Conservation (phyloP, 2,797 vertebrate genomes). For the Enteromius thamalakanensis region DNA sequence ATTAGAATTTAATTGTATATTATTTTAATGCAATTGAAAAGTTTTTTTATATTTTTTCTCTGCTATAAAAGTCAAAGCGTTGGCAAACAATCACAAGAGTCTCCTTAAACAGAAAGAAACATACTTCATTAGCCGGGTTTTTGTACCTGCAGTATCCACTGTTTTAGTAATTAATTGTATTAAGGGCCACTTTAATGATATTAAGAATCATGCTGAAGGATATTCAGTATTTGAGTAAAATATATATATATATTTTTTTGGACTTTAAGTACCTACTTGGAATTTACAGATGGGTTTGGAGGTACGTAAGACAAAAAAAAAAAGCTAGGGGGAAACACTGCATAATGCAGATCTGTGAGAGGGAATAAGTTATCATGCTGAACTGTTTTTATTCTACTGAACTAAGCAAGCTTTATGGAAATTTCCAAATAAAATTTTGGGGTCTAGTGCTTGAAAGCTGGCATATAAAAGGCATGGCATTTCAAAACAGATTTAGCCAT, state of each 20-base stretch:
- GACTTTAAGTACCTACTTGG: neutral
- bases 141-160: neutral
- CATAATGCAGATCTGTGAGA: neutral
- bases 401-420: neutral
- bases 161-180: neutral
- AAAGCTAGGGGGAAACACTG: neutral
- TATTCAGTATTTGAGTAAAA: conserved; percentile 1
- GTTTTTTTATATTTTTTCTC: neutral
- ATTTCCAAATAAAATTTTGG: neutral
- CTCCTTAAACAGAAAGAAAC: neutral
- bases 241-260: neutral
- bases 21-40: neutral
- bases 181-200: neutral
- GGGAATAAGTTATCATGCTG: conserved; percentile 4
- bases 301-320: conserved; percentile 1
- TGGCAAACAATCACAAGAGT: neutral
- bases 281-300: neutral
- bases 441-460: conserved; percentile 2
- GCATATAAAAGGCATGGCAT: conserved; percentile 33
- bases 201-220: neutral
- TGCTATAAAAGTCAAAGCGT: neutral
- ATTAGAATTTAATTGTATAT: neutral
- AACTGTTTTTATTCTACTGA: conserved; percentile 22
- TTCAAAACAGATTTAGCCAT: conserved; percentile 31
- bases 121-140: neutral